Conservation (phyloP, 2,113 vertebrate genomes). For the Sciurus niger region DNA sequence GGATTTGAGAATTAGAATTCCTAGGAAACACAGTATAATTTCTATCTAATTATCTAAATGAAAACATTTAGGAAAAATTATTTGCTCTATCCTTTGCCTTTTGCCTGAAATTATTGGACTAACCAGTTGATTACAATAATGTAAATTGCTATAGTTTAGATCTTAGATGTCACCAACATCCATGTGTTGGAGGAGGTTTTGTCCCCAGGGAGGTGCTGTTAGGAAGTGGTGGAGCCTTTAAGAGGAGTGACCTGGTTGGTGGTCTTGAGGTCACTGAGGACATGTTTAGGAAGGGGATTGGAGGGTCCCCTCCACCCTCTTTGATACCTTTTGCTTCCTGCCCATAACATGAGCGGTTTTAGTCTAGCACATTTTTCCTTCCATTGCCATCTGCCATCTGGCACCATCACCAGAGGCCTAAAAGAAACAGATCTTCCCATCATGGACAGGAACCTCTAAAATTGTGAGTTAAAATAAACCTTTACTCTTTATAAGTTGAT, state of each 20-base stretch:
- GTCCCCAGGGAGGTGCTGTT: neutral
- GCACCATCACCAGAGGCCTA: neutral
- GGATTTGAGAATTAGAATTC: slow-evolving; percentile 24
- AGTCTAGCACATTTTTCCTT: neutral
- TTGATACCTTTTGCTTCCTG: too few species aligned
- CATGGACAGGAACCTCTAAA: neutral
- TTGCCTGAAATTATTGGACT: neutral
- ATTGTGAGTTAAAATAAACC: neutral
- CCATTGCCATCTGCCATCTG: neutral
- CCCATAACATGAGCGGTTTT: too few species aligned
- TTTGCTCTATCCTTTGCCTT: neutral
- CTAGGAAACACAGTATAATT: neutral
- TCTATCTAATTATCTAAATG: slow-evolving; percentile 20
- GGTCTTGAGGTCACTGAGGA: neutral
- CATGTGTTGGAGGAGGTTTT: neutral
- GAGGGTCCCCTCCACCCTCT: too few species aligned
- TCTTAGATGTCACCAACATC: neutral
- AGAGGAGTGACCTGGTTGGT: neutral
- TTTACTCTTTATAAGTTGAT: neutral
- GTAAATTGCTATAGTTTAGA: neutral
- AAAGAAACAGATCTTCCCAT: too few species aligned
- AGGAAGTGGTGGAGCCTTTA: too few species aligned
- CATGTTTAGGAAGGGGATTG: neutral
- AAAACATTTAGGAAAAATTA: neutral
- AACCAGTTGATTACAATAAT: neutral